phyloP scores from a whole-genome alignment of 2,797 vertebrate species.

The Tapera naevia region DNA sequence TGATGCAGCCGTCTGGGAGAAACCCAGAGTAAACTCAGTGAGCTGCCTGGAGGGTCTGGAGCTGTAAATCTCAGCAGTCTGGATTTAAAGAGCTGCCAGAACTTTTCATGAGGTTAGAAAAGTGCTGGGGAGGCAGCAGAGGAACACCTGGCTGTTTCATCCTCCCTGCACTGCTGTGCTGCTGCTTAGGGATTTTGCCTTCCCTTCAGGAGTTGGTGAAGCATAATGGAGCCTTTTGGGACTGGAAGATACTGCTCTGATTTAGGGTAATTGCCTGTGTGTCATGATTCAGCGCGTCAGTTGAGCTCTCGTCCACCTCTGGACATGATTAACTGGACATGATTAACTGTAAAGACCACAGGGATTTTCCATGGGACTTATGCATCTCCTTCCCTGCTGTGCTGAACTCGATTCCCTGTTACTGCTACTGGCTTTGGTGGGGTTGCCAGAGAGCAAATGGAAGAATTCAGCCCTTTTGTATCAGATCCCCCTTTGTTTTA shows the following conservation, averaged over 20 bases:
- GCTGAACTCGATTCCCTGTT: background rate
- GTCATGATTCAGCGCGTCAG: slow-evolving; percentile 56
- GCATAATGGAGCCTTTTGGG: slow-evolving; percentile 37
- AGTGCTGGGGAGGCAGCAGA: background rate
- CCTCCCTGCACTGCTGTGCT: background rate
- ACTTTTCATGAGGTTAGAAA: slow-evolving; percentile 31
- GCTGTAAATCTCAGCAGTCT: slow-evolving; percentile 34
- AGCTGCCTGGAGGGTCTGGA: background rate
- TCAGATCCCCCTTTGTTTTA: slow-evolving; percentile 45
- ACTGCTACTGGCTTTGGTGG: accelerated
- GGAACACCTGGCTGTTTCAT: slow-evolving; percentile 26
- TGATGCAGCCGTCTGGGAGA: background rate
- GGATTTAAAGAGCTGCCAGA: slow-evolving; percentile 46
- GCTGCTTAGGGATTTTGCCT: background rate
- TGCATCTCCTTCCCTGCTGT: slow-evolving; percentile 2
- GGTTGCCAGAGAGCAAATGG: background rate
- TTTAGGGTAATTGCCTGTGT: slow-evolving; percentile 54
- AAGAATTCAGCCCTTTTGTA: slow-evolving; percentile 52
- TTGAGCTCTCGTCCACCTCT: slow-evolving; percentile 33
- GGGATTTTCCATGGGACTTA: slow-evolving; percentile 43
- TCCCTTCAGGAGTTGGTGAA: slow-evolving; percentile 22
- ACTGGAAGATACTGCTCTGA: slow-evolving; percentile 17
- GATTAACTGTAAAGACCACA: slow-evolving; percentile 55
- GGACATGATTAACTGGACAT: slow-evolving; percentile 64
- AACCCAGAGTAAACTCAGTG: background rate